Percentiles rank a stretch among this genome's conserved stretches.
phyloP scores from a whole-genome alignment of 1,140 invertebrate genomes.

The Plodia interpunctella region DNA sequence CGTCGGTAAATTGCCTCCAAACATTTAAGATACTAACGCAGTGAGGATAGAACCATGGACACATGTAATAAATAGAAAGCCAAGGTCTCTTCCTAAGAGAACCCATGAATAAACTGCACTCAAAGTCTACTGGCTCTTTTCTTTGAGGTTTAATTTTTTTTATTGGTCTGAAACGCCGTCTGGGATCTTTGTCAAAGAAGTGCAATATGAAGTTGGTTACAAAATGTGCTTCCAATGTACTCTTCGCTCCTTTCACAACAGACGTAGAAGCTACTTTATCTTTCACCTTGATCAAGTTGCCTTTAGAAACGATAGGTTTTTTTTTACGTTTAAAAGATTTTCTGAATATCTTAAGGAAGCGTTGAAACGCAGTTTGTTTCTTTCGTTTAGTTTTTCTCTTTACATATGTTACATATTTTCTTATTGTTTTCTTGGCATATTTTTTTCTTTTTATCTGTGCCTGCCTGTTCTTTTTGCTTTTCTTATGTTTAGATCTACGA shows the following conservation, averaged over 20 bases:
- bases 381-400: not conserved
- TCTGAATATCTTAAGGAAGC: not conserved
- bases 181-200: constrained; percentile 29
- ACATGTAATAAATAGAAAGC: constrained; percentile 34
- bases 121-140: constrained; percentile 37
- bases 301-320: not conserved
- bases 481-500: not conserved
- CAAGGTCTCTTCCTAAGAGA: constrained; percentile 36
- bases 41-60: constrained; percentile 41
- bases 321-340: not conserved
- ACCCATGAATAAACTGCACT: constrained; percentile 41
- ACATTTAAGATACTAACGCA: constrained; percentile 31
- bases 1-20: constrained; percentile 14
- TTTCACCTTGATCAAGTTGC: not conserved
- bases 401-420: not conserved
- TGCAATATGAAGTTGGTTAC: constrained; percentile 32
- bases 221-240: not conserved
- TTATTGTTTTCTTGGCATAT: not conserved
- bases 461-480: not conserved
- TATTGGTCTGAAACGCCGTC: constrained; percentile 15
- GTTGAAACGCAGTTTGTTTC: not conserved
- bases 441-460: not conserved
- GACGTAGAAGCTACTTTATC: not conserved
- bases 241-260: not conserved
- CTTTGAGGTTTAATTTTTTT: constrained; percentile 12